These are phyloP conservation scores for Dinomys branickii DNA, from an alignment of 2,113 vertebrate genomes.

Conservation along the genomic window DNA sequence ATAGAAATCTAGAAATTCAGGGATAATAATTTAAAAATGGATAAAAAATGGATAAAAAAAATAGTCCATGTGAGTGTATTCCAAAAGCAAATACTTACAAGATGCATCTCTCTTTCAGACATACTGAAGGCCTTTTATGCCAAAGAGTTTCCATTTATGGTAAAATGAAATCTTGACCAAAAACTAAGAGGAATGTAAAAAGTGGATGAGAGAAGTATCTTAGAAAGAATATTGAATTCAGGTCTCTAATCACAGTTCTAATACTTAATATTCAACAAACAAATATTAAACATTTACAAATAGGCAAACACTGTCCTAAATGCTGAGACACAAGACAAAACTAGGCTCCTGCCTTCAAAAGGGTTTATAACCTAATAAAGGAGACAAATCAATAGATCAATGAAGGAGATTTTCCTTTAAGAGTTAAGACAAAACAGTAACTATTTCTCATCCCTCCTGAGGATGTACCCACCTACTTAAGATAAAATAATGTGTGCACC, in stretches of 20 bases:
- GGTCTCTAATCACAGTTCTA: constrained; percentile 10
- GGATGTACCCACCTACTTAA: constrained; percentile 24
- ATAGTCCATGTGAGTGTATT: not conserved
- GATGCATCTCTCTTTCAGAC: constrained; percentile 7
- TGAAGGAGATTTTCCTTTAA: constrained; percentile 44
- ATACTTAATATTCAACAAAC: not conserved
- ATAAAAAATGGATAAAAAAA: not conserved
- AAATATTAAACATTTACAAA: constrained; percentile 41
- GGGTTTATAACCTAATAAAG: not conserved
- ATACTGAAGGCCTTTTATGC: not conserved
- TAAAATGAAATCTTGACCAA: constrained; percentile 24
- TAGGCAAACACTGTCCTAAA: constrained; percentile 39
- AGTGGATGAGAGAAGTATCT: constrained; percentile 20
- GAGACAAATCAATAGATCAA: not conserved
- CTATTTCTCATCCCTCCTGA: not conserved
- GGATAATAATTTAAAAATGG: not conserved
- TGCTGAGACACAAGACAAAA: constrained; percentile 1
- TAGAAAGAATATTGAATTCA: not conserved
- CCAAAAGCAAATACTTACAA: constrained; percentile 52
- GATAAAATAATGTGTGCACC: not conserved
- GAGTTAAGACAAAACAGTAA: constrained; percentile 30
- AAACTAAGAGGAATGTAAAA: constrained; percentile 4
- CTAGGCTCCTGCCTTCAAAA: constrained; percentile 20
- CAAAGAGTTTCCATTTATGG: constrained; percentile 2
- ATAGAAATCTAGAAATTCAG: constrained; percentile 50